phyloP scores from a whole-genome alignment of 2,113 vertebrate genomes.

The Calidris pugnax region DNA sequence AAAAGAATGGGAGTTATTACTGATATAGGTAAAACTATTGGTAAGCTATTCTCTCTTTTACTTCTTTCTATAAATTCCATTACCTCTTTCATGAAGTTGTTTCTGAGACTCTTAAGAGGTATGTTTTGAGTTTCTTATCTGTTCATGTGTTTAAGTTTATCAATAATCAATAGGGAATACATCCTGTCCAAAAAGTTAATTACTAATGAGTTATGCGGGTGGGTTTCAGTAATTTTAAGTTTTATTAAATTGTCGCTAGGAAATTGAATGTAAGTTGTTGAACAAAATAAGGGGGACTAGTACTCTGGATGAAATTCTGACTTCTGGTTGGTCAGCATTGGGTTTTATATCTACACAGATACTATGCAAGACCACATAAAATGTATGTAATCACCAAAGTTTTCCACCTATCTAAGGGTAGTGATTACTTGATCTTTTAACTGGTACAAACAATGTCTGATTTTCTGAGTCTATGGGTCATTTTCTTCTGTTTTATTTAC shows the following conservation, averaged over 20 bases:
- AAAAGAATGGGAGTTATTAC: background rate
- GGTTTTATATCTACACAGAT: background rate
- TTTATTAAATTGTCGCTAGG: background rate
- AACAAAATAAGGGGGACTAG: background rate
- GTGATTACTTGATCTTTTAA: background rate
- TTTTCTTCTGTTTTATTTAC: conserved; percentile 55
- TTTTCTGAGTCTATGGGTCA: conserved; percentile 1
- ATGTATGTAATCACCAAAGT: background rate
- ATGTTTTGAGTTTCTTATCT: background rate
- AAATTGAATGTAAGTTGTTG: background rate
- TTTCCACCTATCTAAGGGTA: background rate
- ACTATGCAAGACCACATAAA: background rate
- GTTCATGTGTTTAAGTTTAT: background rate
- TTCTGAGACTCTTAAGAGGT: background rate
- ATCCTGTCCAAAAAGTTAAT: background rate
- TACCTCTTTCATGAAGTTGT: background rate
- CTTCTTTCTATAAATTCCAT: background rate
- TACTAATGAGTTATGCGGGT: background rate
- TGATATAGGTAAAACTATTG: background rate
- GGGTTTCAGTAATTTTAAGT: background rate
- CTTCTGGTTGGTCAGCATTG: accelerated
- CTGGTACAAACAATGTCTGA: background rate
- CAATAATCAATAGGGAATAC: background rate
- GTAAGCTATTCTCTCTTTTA: background rate
- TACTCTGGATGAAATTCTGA: background rate